Conservation (phyloP, 2,113 vertebrate species). For the Antechinus flavipes region DNA sequence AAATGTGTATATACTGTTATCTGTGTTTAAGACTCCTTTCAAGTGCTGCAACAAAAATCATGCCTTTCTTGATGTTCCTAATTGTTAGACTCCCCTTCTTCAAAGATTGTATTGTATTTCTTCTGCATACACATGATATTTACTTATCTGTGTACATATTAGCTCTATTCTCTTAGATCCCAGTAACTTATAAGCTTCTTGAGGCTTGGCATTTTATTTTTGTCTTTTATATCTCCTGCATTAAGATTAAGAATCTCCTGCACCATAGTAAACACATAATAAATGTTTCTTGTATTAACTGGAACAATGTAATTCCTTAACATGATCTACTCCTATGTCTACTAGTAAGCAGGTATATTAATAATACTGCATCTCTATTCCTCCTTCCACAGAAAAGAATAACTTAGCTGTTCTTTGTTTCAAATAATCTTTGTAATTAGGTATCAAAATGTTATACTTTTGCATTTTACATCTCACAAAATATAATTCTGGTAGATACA, state of each 20-base stretch:
- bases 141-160: no score
- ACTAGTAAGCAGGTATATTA: neutral
- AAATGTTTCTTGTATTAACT: neutral
- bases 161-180: neutral
- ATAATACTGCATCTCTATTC: neutral
- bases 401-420: neutral
- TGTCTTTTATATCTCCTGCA: neutral
- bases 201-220: neutral
- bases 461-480: neutral
- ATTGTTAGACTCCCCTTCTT: neutral
- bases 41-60: neutral
- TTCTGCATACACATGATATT: neutral
- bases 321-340: neutral
- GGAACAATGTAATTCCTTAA: neutral
- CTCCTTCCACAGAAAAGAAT: neutral
- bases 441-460: neutral
- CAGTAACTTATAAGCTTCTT: neutral
- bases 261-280: no score
- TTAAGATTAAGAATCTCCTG: neutral
- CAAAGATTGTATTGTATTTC: neutral
- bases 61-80: neutral
- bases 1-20: neutral
- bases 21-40: neutral
- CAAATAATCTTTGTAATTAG: neutral
- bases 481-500: neutral